Percentiles rank a stretch among this genome's conserved stretches.
These are phyloP conservation scores for Poeciliopsis turneri DNA, from an alignment of 2,797 vertebrate genomes.

Conservation along the genomic window DNA sequence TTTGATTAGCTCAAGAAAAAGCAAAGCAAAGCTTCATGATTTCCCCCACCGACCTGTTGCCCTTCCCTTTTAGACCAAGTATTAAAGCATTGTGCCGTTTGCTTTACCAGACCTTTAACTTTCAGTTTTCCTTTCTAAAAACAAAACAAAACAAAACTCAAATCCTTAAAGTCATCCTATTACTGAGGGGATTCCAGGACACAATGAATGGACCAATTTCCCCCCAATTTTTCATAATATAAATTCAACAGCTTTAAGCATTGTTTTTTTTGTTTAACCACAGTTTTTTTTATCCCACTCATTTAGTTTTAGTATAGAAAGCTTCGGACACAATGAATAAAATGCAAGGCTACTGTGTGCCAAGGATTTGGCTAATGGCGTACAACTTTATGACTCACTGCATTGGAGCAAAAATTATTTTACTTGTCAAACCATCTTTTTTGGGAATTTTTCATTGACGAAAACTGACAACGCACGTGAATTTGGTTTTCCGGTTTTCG, in stretches of 20 bases:
- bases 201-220: neutral
- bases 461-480: neutral
- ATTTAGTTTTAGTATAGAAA: neutral
- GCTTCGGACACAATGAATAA: neutral
- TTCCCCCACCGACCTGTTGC: neutral
- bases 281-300: neutral
- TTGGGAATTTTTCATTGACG: neutral
- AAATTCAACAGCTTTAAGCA: neutral
- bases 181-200: neutral
- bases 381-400: neutral
- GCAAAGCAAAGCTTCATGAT: neutral
- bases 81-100: neutral
- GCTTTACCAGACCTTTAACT: neutral
- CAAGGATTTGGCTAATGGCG: neutral
- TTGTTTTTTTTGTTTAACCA: neutral
- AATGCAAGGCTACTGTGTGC: neutral
- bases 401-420: neutral
- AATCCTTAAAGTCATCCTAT: neutral
- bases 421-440: neutral
- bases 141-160: neutral
- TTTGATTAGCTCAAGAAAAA: neutral
- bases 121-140: conserved; percentile 2
- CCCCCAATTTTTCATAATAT: neutral
- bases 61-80: neutral
- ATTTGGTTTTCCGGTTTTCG: neutral